Evolutionary conservation across 2,888 invertebrate species (phyloP).

Genomic region (Hyalella azteca): DNA sequence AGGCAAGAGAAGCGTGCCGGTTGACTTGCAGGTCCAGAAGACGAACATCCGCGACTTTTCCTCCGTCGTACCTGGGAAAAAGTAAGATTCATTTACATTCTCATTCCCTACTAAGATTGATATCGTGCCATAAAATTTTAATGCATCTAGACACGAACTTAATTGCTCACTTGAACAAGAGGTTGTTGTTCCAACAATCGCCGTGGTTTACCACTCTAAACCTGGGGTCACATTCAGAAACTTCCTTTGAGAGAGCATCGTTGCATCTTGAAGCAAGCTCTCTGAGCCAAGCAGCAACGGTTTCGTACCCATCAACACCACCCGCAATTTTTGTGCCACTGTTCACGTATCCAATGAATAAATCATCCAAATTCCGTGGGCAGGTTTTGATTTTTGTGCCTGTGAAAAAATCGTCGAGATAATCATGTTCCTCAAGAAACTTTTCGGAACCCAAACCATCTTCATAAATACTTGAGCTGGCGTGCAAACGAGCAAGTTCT

Average conservation of each 20-base stretch:
- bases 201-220: slow-evolving; percentile 41
- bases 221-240: slow-evolving; percentile 12
- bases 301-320: slow-evolving; percentile 33
- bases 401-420: not conserved
- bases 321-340: slow-evolving; percentile 13
- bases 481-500: slow-evolving; percentile 50
- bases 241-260: not conserved
- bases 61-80: not conserved
- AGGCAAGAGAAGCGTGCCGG: not conserved
- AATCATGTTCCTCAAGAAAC: not conserved
- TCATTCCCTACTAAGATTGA: not conserved
- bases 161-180: slow-evolving; percentile 44
- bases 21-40: slow-evolving; percentile 39
- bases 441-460: slow-evolving; percentile 3
- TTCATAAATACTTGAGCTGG: slow-evolving; percentile 35
- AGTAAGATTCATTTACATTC: not conserved
- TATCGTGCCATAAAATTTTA: not conserved
- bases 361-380: not conserved
- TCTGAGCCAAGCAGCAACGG: slow-evolving; percentile 35
- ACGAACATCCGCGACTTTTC: slow-evolving; percentile 30
- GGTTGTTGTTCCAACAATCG: slow-evolving; percentile 50
- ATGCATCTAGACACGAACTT: not conserved
- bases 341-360: not conserved
- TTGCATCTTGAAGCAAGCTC: not conserved
- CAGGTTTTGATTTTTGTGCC: not conserved